Percentiles rank a stretch among this genome's conserved stretches.
These are phyloP conservation scores for Brachionus asplanchnoidis DNA, from an alignment of 1,140 invertebrate genomes.

Conservation along the genomic window DNA sequence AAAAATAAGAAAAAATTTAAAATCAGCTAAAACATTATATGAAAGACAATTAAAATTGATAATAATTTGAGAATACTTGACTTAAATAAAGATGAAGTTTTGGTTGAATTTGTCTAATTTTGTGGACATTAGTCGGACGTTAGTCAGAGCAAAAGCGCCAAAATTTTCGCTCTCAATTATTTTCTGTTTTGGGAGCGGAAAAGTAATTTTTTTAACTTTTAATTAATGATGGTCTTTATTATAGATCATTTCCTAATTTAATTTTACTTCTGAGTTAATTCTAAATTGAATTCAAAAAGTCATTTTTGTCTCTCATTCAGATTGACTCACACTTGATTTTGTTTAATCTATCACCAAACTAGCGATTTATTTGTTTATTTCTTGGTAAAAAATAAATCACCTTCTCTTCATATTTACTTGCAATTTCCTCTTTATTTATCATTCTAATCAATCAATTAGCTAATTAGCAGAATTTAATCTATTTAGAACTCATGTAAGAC, in stretches of 20 bases:
- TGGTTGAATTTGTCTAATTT: too few species aligned
- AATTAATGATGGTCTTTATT: not conserved
- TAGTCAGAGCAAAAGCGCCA: too few species aligned
- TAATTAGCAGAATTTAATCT: not conserved
- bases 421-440: slow-evolving; percentile 10
- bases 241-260: not conserved
- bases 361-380: not conserved
- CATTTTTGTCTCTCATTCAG: not conserved
- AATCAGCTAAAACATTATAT: too few species aligned
- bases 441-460: slow-evolving; percentile 12
- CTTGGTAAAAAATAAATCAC: not conserved
- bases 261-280: not conserved
- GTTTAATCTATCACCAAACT: not conserved
- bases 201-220: not conserved
- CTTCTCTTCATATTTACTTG: slow-evolving; percentile 11
- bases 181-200: too few species aligned
- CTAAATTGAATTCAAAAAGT: not conserved
- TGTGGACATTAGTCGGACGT: too few species aligned
- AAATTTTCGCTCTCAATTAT: too few species aligned
- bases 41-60: too few species aligned
- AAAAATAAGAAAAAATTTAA: too few species aligned
- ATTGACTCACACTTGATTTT: not conserved
- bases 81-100: too few species aligned
- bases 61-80: too few species aligned
- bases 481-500: not conserved